These are phyloP conservation scores for Cyaniris semiargus DNA, from an alignment of 2,888 invertebrate genomes.

Conservation along the genomic window DNA sequence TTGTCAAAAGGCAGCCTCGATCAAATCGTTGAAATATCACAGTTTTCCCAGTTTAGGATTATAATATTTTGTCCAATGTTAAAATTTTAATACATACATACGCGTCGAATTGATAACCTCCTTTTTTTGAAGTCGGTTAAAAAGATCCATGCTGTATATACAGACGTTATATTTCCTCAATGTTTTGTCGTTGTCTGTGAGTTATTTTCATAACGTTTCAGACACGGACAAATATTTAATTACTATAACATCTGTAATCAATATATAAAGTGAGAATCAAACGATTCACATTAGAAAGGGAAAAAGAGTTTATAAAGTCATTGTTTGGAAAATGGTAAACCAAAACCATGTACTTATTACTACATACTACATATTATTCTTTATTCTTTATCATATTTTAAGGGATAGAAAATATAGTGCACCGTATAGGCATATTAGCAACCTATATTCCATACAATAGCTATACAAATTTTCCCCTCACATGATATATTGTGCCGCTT, in stretches of 20 bases:
- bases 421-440: not conserved
- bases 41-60: constrained; percentile 1
- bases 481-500: constrained; percentile 3
- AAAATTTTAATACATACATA: not conserved
- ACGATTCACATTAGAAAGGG: not conserved
- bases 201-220: too few species aligned
- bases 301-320: not conserved
- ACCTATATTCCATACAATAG: constrained; percentile 4
- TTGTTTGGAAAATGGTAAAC: not conserved
- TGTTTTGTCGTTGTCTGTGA: too few species aligned
- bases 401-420: not conserved
- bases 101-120: too few species aligned
- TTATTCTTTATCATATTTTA: not conserved
- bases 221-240: too few species aligned
- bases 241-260: too few species aligned
- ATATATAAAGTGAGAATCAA: too few species aligned
- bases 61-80: not conserved
- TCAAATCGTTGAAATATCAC: constrained; percentile 9
- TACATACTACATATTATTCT: too few species aligned
- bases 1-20: constrained; percentile 1
- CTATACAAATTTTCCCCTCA: not conserved
- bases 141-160: too few species aligned
- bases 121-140: too few species aligned
- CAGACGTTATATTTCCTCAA: too few species aligned
- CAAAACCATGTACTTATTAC: not conserved